Evolutionary conservation across 2,797 vertebrate species (phyloP).

Genomic region (Rhyacichthys aspro): DNA sequence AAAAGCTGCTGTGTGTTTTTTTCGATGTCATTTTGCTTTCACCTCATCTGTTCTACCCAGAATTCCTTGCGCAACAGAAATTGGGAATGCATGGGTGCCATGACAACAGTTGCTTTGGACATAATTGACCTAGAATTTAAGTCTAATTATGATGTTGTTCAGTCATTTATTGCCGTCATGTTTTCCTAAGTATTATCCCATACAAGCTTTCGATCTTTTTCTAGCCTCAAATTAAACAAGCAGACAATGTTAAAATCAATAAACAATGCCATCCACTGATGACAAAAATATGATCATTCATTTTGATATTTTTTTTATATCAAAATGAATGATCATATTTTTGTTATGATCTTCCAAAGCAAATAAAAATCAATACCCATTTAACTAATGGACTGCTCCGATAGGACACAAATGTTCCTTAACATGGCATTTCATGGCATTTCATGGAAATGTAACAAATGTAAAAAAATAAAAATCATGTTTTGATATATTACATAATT

Average conservation of each 20-base stretch:
- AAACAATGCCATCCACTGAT: not conserved
- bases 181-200: not conserved
- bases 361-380: too few species aligned
- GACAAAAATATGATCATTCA: too few species aligned
- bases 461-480: too few species aligned
- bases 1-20: not conserved
- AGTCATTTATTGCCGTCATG: not conserved
- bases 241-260: not conserved
- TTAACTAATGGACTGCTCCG: too few species aligned
- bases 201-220: too few species aligned
- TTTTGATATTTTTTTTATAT: too few species aligned
- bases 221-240: not conserved
- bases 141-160: not conserved
- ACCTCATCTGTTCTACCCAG: conserved; percentile 13
- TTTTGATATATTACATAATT: too few species aligned
- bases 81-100: conserved; percentile 21
- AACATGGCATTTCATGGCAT: too few species aligned
- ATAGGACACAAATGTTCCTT: too few species aligned
- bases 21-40: conserved; percentile 26
- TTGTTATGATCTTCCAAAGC: too few species aligned
- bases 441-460: too few species aligned
- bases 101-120: conserved; percentile 38
- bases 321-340: too few species aligned
- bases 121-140: not conserved
- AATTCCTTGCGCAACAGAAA: conserved; percentile 16